Evolutionary conservation across 2,797 vertebrate species (phyloP).

Genomic region (Clarias laeviceps): DNA sequence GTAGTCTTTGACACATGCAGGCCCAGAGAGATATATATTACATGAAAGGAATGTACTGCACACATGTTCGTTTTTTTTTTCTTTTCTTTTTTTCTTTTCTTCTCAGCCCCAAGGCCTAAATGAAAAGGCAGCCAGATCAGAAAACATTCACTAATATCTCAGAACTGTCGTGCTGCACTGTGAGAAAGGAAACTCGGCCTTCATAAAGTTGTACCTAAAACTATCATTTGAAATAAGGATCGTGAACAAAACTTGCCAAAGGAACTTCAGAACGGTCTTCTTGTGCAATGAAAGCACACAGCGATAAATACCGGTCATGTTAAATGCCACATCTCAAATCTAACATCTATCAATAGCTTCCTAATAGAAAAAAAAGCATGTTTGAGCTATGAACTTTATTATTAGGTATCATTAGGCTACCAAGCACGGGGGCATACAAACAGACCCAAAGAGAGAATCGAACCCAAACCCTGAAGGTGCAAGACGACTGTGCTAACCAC

Average conservation of each 20-base stretch:
- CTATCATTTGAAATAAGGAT: not conserved
- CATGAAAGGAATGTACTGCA: constrained; percentile 18
- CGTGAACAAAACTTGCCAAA: not conserved
- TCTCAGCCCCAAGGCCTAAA: not conserved
- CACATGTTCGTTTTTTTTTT: not conserved
- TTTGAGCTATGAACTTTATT: not conserved
- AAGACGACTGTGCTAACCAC: too few species aligned
- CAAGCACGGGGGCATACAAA: too few species aligned
- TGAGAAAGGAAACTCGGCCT: not conserved
- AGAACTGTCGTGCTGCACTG: not conserved
- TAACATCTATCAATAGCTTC: not conserved
- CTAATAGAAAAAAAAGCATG: not conserved
- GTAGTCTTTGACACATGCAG: not conserved
- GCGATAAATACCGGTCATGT: not conserved
- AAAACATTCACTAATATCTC: constrained; percentile 4
- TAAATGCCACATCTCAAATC: not conserved
- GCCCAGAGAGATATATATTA: constrained; percentile 19
- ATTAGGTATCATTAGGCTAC: not conserved
- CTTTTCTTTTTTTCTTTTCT: not conserved
- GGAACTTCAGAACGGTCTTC: not conserved
- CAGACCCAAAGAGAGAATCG: too few species aligned
- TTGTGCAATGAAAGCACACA: not conserved
- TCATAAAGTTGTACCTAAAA: not conserved
- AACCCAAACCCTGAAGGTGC: too few species aligned
- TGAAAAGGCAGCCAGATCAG: constrained; percentile 22